Base-by-base conservation (phyloP, 2,113 vertebrate species). In the Ploceus nigricollis region DNA sequence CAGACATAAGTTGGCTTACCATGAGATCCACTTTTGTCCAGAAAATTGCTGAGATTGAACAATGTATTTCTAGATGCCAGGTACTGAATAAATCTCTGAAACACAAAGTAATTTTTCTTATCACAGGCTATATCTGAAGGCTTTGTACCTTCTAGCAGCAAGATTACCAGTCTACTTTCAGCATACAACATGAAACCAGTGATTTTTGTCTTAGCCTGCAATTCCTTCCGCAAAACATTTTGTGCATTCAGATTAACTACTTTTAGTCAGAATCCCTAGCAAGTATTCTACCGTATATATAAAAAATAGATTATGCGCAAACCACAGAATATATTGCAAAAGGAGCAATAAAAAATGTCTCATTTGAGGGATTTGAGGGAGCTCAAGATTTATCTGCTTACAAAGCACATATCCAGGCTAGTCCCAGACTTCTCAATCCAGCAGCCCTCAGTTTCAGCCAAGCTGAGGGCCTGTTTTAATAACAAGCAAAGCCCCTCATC, bases 21-120 rank as follows among this genome's bases (percentile, higher is more conserved):
- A 98, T 99, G 99, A 93, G 99, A 98, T 93, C 99, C 99, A 97
- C 99, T 99, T 98, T 99, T 99, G 97, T 99, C 99, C 99, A 99
- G 98, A 98, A 99, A 99, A 97, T 99, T 99, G 98, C 99, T 99
- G 98, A 99, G 99, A 97, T 99, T 99, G 98, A 99, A 99, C 93
- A 99, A 97, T 82, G 99, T 99, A 96, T 99, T 99, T 98, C 99
- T 99, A 97, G 99, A 99, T 87, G 99, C 99, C 98, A 99, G 97
- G 98, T 99, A 99, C 93, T 99, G 99, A 98, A 99, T 99, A 98
- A 99, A 99, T 95, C 99, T 99, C 99, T 99, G 98, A 25, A 97
- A 96, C 51, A 96, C 33, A 98, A 96, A 96, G 89, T 54, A n/a
- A 73, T 72, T 93, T 76, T 93, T 65, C 71, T 92, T 90, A 94